Evolutionary conservation across 2,888 invertebrate species (phyloP).

Genomic region (Lochmaea crataegi): DNA sequence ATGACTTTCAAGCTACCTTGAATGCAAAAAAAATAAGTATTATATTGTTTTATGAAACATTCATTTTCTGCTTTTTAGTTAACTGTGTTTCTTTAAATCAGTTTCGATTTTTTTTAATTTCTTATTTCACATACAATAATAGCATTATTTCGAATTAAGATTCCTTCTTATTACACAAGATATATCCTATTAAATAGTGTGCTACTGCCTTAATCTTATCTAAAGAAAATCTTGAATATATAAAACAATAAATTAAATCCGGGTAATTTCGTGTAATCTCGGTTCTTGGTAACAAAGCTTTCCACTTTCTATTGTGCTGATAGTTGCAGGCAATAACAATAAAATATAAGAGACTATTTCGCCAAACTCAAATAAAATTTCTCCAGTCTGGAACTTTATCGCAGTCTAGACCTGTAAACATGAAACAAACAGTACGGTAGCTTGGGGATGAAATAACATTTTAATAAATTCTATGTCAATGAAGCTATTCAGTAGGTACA

Average conservation of each 20-base stretch:
- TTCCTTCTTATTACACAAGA: neutral
- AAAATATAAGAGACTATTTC: slow-evolving; percentile 4
- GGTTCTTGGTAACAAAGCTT: neutral
- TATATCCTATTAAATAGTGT: neutral
- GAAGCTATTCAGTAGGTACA: too few species aligned
- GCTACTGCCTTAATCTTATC: neutral
- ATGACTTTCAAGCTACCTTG: too few species aligned
- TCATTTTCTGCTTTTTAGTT: too few species aligned
- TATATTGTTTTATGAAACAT: too few species aligned
- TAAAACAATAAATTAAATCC: neutral
- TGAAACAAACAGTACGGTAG: neutral
- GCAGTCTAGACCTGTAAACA: neutral
- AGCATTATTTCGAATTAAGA: neutral
- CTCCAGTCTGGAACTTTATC: neutral
- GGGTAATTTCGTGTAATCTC: neutral
- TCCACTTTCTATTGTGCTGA: slow-evolving; percentile 1
- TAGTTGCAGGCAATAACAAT: slow-evolving; percentile 1
- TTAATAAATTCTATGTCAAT: too few species aligned
- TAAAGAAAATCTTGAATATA: neutral
- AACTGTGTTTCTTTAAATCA: too few species aligned
- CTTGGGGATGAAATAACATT: neutral
- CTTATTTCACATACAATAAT: too few species aligned
- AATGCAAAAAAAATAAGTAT: too few species aligned
- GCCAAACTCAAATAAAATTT: slow-evolving; percentile 1
- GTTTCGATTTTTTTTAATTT: too few species aligned